Percentiles rank a stretch among this genome's conserved stretches.
phyloP scores from a whole-genome alignment of 2,888 invertebrate species.

The Xylota segnis region DNA sequence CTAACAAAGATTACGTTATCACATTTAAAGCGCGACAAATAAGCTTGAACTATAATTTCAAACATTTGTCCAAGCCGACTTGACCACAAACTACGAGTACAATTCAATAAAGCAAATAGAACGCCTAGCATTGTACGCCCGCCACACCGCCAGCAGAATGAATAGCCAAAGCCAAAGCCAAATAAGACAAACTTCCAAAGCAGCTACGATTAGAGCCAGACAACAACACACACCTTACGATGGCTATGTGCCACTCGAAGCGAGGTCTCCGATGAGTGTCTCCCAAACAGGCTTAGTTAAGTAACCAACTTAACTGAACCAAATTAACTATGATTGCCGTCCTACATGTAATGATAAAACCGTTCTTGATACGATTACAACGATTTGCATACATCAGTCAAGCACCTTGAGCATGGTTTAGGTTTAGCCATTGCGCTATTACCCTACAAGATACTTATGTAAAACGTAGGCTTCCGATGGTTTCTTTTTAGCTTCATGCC shows the following conservation, averaged over 20 bases:
- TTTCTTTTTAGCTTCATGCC: slow-evolving; percentile 39
- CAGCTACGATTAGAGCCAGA: not conserved
- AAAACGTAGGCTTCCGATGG: slow-evolving; percentile 63
- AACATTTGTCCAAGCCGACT: not conserved
- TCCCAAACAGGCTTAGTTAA: slow-evolving; percentile 10
- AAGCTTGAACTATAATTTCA: not conserved
- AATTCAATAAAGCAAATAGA: not conserved
- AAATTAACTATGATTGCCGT: not conserved
- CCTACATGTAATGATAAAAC: slow-evolving; percentile 27
- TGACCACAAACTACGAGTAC: not conserved
- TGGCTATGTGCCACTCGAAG: not conserved
- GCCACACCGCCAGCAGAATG: not conserved
- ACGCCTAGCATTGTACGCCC: not conserved
- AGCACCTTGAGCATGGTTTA: slow-evolving; percentile 37
- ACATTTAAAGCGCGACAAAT: not conserved
- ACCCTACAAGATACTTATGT: slow-evolving; percentile 30
- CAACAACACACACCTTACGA: slow-evolving; percentile 4
- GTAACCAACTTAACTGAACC: slow-evolving; percentile 1
- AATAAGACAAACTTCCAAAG: not conserved
- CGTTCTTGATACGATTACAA: slow-evolving; percentile 35
- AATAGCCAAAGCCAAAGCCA: not conserved
- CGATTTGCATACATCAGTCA: slow-evolving; percentile 45
- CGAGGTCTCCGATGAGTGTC: slow-evolving; percentile 16
- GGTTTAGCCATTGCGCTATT: slow-evolving; percentile 26
- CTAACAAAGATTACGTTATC: not conserved